Conservation (phyloP, 2,113 vertebrate genomes). For the Apeltes quadracus region DNA sequence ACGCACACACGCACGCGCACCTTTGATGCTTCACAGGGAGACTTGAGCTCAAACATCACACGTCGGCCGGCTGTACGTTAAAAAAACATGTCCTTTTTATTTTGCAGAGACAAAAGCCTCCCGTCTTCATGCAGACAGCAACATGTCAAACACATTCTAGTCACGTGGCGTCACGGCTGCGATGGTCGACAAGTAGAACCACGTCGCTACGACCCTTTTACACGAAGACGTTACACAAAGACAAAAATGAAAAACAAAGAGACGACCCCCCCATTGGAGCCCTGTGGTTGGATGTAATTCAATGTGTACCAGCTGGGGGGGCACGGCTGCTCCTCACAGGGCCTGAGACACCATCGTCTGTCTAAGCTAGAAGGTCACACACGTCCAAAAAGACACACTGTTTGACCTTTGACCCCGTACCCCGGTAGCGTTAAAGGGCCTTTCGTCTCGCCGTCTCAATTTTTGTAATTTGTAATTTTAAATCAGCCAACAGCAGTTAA, state of each 20-base stretch:
- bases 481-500: constrained; percentile 1
- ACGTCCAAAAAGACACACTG: neutral
- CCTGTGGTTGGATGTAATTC: too few relatives aligned
- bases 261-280: constrained; percentile 28
- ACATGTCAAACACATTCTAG: constrained; percentile 88
- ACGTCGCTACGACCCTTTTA: constrained; percentile 80
- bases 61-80: constrained; percentile 28
- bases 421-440: neutral
- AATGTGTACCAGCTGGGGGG: too few relatives aligned
- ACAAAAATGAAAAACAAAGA: constrained; percentile 1
- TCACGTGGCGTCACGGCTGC: constrained; percentile 81
- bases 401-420: neutral
- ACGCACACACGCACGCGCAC: constrained; percentile 4
- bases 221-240: constrained; percentile 48
- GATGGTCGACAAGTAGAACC: constrained; percentile 83
- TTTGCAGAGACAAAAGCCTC: constrained; percentile 83
- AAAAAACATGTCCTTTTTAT: constrained; percentile 62
- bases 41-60: neutral
- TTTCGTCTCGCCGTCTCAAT: neutral
- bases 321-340: too few relatives aligned
- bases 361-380: too few relatives aligned
- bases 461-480: neutral
- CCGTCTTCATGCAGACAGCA: constrained; percentile 90
- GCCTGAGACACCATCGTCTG: too few relatives aligned
- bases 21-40: neutral